Base-by-base conservation (phyloP, 2,888 invertebrate genomes). In the Lamellibrachia columna region DNA sequence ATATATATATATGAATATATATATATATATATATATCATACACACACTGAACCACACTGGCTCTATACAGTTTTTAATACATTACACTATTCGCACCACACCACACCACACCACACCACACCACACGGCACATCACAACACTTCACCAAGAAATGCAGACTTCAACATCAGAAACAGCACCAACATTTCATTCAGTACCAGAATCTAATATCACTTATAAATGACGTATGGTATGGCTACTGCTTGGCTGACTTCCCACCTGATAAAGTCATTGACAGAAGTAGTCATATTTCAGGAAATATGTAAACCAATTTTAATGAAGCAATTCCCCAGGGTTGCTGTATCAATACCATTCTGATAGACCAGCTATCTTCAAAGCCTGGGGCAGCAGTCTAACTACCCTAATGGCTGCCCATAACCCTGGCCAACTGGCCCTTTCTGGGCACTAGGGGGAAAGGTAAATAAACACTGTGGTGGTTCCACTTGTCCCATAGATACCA, bases 231-330 rank as follows among this genome's bases (percentile, higher is more conserved):
- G 22, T n/a, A 15, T n/a, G n/a, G 75, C 22, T 75, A 75, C 22
- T 22, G 75, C 75, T n/a, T 11, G 75, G 75, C 75, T n/a, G 6
- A 75, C 75, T 6, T 75, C n/a, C 75, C 15, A 1, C 0, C 75
- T 75, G 75, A 75, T 75, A 75, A 75, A 75, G 22, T 22, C 75
- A 75, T 75, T 75, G 75, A 75, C 75, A 75, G 75, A 75, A 75
- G 75, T 75, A 75, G 75, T 75, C 75, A 75, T 75, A 75, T 75
- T 75, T 75, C 75, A 75, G 75, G 75, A 75, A 75, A 75, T 75
- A 75, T 75, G 22, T 75, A 75, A 75, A 75, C 75, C 15, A 60
- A 75, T 75, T n/a, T 75, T 75, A 75, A 75, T 75, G 22, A 75
- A 75, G 75, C 75, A 75, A 75, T 75, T 22, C 75, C 75, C 75